Evolutionary conservation across 2,797 vertebrate genomes (phyloP).

Genomic region (Enteromius paludinosus): DNA sequence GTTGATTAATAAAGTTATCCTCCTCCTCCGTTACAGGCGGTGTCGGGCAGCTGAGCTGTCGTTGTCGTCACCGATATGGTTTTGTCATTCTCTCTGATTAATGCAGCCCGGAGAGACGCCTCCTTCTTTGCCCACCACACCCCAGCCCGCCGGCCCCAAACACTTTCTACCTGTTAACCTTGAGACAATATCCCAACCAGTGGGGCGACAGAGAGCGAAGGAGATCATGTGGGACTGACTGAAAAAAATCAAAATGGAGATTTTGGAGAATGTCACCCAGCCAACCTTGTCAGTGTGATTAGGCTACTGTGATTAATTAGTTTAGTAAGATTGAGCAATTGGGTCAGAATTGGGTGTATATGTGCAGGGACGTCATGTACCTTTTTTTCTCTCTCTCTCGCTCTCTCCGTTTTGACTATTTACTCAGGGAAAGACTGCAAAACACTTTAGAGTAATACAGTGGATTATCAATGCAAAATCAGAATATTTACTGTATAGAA

Average conservation of each 20-base stretch:
- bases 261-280: slow-evolving; percentile 87
- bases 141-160: not conserved
- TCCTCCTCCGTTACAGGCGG: slow-evolving; percentile 52
- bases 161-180: slow-evolving; percentile 48
- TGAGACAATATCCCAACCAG: slow-evolving; percentile 38
- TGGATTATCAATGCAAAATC: not conserved
- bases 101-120: slow-evolving; percentile 87
- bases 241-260: slow-evolving; percentile 68
- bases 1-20: slow-evolving; percentile 90
- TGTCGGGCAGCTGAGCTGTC: slow-evolving; percentile 69
- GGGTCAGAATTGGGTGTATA: slow-evolving; percentile 76
- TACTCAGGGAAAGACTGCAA: not conserved
- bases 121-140: slow-evolving; percentile 60
- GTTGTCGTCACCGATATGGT: slow-evolving; percentile 85
- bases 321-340: slow-evolving; percentile 86
- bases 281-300: slow-evolving; percentile 89
- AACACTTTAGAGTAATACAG: not conserved
- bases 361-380: slow-evolving; percentile 26
- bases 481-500: not conserved
- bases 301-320: slow-evolving; percentile 93
- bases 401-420: not conserved
- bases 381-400: too few species aligned
- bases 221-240: slow-evolving; percentile 43
- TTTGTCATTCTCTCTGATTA: slow-evolving; percentile 94
- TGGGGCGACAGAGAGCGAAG: slow-evolving; percentile 13